Percentiles rank a stretch among this genome's conserved stretches.
Evolutionary conservation across 2,113 vertebrate genomes (phyloP).

Genomic region (Heteronetta atricapilla): DNA sequence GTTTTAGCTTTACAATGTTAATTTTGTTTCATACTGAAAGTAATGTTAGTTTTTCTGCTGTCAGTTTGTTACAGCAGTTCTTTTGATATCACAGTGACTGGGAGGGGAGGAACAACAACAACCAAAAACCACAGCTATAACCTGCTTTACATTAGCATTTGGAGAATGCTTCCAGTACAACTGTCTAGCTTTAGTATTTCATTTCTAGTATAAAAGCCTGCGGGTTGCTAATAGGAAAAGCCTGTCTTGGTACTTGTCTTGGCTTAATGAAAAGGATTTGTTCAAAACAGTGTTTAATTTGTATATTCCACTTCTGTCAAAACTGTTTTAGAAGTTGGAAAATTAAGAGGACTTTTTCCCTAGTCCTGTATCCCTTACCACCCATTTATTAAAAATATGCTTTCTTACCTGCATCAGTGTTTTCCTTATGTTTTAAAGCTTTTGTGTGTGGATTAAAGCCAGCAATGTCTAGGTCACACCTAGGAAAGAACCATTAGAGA

Average conservation of each 20-base stretch:
- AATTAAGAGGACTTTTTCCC: not conserved
- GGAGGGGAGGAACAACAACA: not conserved
- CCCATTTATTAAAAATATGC: conserved; percentile 38
- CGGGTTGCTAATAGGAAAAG: not conserved
- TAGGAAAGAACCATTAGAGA: not conserved
- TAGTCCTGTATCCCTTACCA: not conserved
- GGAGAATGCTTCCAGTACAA: not conserved
- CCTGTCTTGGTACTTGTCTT: not conserved
- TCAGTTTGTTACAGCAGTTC: not conserved
- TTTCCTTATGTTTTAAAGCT: not conserved
- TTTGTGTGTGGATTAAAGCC: not conserved
- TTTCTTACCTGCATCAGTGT: not conserved
- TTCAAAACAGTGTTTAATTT: not conserved
- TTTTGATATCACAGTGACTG: not conserved
- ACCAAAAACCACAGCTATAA: not conserved
- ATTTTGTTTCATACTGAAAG: not conserved
- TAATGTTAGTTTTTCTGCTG: not conserved
- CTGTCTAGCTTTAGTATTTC: not conserved
- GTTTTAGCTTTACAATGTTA: not conserved
- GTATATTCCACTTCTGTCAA: not conserved
- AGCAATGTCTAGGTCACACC: not conserved
- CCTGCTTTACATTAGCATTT: not conserved
- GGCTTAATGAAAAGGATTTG: not conserved
- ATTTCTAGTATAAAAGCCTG: not conserved
- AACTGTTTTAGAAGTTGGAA: not conserved